phyloP scores from a whole-genome alignment of 2,797 vertebrate genomes.

The Dicrostonyx torquatus region DNA sequence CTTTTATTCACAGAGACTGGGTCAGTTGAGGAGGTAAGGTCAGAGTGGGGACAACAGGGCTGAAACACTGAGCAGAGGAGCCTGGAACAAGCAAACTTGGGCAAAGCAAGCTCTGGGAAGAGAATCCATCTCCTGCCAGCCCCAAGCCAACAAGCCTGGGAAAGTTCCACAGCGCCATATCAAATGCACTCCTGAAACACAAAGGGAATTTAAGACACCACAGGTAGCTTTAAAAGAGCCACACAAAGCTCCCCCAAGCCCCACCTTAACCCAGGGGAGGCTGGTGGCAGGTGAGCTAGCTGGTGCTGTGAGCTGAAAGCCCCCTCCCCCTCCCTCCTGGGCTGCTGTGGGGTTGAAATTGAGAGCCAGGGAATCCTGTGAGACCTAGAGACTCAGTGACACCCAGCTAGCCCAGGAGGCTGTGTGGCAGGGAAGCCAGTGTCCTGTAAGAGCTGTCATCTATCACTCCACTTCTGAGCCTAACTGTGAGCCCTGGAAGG shows the following conservation, averaged over 20 bases:
- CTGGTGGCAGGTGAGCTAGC: not conserved
- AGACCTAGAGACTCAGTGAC: not conserved
- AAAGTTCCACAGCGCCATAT: not conserved
- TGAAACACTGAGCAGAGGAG: not conserved
- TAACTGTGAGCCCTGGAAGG: not conserved
- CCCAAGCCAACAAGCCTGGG: not conserved
- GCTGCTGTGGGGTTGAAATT: not conserved
- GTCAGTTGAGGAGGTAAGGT: not conserved
- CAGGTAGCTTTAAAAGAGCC: not conserved
- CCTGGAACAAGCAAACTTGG: not conserved
- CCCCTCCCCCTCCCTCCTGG: too few relatives aligned
- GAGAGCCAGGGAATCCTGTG: not conserved
- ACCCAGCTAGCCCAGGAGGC: not conserved
- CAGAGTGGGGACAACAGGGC: not conserved
- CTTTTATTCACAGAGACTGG: not conserved
- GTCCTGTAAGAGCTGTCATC: not conserved
- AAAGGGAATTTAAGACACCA: slow-evolving; percentile 40
- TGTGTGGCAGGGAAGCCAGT: not conserved
- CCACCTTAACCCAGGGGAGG: not conserved
- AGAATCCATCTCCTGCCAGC: not conserved
- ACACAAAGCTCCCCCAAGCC: not conserved
- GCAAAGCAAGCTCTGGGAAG: not conserved
- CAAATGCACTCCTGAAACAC: slow-evolving; percentile 7
- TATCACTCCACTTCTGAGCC: not conserved
- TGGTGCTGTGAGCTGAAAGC: not conserved